phyloP scores from a whole-genome alignment of 2,113 vertebrate species.

The Cinclus cinclus region DNA sequence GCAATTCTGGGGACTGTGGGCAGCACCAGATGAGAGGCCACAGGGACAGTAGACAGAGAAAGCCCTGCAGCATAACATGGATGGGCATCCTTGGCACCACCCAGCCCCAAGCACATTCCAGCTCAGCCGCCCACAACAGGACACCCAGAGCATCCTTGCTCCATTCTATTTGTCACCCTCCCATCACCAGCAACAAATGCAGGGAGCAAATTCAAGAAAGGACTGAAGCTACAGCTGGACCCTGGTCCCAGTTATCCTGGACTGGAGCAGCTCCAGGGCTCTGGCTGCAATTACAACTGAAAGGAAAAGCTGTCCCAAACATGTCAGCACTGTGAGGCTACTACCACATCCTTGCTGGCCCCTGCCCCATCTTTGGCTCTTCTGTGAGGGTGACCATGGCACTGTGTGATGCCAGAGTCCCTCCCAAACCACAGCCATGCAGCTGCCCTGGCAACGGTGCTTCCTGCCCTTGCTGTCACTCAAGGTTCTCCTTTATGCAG shows the following conservation, averaged over 20 bases:
- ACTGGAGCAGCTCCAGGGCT: not conserved
- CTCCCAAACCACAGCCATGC: not conserved
- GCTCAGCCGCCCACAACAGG: not conserved
- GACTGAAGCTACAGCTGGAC: not conserved
- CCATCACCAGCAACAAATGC: not conserved
- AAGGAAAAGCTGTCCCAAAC: not conserved
- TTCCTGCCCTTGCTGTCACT: not conserved
- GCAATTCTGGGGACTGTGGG: not conserved
- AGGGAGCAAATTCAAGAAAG: not conserved
- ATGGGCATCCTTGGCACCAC: not conserved
- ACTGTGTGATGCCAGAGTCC: not conserved
- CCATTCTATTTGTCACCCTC: not conserved
- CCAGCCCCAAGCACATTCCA: not conserved
- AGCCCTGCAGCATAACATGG: rapidly evolving
- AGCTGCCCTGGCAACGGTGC: rapidly evolving
- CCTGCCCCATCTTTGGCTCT: not conserved
- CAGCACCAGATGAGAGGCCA: not conserved
- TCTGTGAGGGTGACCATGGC: not conserved
- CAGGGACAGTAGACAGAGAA: rapidly evolving
- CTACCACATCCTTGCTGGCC: not conserved
- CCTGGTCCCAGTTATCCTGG: rapidly evolving
- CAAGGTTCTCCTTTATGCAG: not conserved
- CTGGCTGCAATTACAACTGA: not conserved
- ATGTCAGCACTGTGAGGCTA: not conserved
- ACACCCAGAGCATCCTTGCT: not conserved